These are phyloP conservation scores for Australoheros scitulus DNA, from an alignment of 2,113 vertebrate genomes.

Conservation along the genomic window DNA sequence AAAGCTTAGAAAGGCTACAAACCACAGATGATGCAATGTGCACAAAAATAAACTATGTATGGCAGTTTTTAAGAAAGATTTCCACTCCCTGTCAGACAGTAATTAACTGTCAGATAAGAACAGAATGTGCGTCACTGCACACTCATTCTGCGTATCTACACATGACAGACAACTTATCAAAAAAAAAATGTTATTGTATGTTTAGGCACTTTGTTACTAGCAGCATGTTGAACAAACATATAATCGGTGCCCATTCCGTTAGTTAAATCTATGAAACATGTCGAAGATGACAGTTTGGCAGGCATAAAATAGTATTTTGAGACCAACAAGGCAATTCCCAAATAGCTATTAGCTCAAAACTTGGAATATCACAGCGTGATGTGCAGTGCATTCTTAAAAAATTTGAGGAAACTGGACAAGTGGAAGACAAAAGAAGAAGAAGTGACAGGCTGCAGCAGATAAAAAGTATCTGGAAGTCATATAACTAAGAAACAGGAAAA, in stretches of 20 bases:
- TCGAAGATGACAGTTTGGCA: not conserved
- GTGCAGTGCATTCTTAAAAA: rapidly evolving
- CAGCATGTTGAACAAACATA: not conserved
- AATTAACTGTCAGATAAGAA: too few species aligned
- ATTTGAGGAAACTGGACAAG: not conserved
- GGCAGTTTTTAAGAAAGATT: not conserved
- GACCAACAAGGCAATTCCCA: not conserved
- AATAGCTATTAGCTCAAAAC: not conserved
- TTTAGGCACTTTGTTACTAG: rapidly evolving
- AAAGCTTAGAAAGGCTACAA: not conserved
- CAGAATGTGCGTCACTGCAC: not conserved
- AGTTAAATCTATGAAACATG: not conserved
- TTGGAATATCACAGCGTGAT: not conserved
- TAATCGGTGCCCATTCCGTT: not conserved
- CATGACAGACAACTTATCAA: too few species aligned
- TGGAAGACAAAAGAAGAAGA: not conserved
- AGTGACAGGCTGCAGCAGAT: not conserved
- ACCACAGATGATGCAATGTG: not conserved
- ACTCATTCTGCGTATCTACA: not conserved
- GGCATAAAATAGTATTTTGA: not conserved
- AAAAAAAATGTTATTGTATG: too few species aligned
- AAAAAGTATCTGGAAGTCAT: not conserved
- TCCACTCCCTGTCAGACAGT: too few species aligned
- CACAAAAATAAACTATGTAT: not conserved
- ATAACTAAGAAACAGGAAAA: not conserved